Base-by-base conservation (phyloP, 2,888 invertebrate species). In the Cephus pygmeus region DNA sequence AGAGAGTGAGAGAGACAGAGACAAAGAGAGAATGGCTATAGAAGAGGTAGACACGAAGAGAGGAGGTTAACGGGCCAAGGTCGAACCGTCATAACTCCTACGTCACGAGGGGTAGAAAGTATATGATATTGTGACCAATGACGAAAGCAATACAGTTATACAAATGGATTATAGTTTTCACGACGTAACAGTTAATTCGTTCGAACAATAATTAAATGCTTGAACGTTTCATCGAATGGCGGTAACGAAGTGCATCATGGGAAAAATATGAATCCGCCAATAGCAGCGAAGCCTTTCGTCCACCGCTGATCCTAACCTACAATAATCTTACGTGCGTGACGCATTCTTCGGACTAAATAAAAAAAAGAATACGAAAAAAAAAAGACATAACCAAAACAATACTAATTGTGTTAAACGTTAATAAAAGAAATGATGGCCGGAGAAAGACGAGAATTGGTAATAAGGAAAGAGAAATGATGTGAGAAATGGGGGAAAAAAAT, bases 1-100 rank as follows among this genome's bases (percentile, higher is more conserved):
- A 35, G 77, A 76, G 33, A 69, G 69, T 68, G 56, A 71, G 69
- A 71, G 76, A n/a, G 79, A 79, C 3, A 69, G 56, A 75, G 15
- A 75, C 6, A 40, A 35, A 12, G 15, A 56, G 56, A 56, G 56
- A 56, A 56, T 15, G 56, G 56, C 23, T 23, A 23, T 56, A 56
- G 15, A 15, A 23, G 56, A 56, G 56, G 56, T 56, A 56, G 56
- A 56, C 56, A 56, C 23, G 56, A 56, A 56, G 56, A 56, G 56
- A 56, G 56, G 56, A 56, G 56, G 56, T 56, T 56, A 56, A 56
- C 56, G 56, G 56, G 56, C 56, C 56, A 56, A 56, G 56, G 56
- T 56, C 56, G 56, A 56, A 56, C 23, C 56, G 56, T 56, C 56
- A 56, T 56, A 56, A 56, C 56, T 56, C 56, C 56, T 23, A 56